Conservation (phyloP, 2,888 invertebrate genomes). For the Hydropsyche betteni region DNA sequence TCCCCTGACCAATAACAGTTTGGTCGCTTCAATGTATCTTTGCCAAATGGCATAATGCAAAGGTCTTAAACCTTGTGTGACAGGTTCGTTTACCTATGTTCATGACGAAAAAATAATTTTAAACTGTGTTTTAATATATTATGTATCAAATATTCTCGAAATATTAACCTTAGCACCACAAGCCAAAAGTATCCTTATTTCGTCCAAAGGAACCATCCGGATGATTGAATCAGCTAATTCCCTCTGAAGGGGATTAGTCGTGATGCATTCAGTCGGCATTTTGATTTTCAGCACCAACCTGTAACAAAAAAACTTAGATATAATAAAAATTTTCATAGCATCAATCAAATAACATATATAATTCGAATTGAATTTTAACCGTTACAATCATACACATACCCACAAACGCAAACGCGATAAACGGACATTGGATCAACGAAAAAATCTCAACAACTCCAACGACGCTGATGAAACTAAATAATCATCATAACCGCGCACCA, state of each 20-base stretch:
- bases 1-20: slow-evolving; percentile 81
- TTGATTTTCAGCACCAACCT: slow-evolving; percentile 45
- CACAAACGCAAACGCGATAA: too few species aligned
- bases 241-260: slow-evolving; percentile 79
- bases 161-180: slow-evolving; percentile 81
- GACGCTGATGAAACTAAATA: too few species aligned
- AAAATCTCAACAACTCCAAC: too few species aligned
- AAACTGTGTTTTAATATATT: background rate
- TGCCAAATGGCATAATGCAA: slow-evolving; percentile 95
- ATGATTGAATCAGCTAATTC: slow-evolving; percentile 92
- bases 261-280: slow-evolving; percentile 79
- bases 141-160: background rate
- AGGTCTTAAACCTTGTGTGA: slow-evolving; percentile 86
- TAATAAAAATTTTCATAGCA: too few species aligned
- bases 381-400: too few species aligned
- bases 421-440: too few species aligned
- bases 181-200: slow-evolving; percentile 84
- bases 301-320: too few species aligned
- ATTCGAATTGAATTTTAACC: too few species aligned
- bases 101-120: background rate
- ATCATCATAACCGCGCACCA: too few species aligned
- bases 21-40: slow-evolving; percentile 80
- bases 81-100: slow-evolving; percentile 74
- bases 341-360: too few species aligned
- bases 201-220: slow-evolving; percentile 85